Evolutionary conservation across 1,140 invertebrate genomes (phyloP), one percentile per base, ranked within the genome.

Genomic region (Globodera ellingtonae): DNA sequence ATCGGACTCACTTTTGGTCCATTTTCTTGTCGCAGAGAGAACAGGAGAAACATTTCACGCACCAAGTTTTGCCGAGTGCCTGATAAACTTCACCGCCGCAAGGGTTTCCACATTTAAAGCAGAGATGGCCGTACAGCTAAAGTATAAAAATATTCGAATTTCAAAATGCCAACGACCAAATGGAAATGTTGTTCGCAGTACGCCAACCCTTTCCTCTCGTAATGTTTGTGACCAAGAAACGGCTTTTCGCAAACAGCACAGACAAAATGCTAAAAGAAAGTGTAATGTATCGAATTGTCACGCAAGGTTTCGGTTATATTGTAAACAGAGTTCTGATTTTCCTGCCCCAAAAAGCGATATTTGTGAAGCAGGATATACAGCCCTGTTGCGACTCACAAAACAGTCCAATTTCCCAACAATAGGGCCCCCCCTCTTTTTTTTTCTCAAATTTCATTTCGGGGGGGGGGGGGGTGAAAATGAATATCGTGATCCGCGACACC

Each of bases 131-230:
- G 91, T 98, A 99, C 50, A 99, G 91, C 91, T 98, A 94, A n/a
- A 66, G 35, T 65, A 80, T 24, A 24, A 70, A 47, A 69, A 81
- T 81, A 46, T 24, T 9, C 6, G 18, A 67, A 81, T 65, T 46
- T 13, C 8, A 62, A 18, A 18, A 18, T 15, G 56, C 56, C 18
- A 15, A 18, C 13, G 50, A 83, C 81, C 84, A 85, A 80, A 78
- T 99, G 97, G 90, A 98, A 99, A 90, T 99, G 97, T 84, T 94
- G 96, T 91, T 99, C 97, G 90, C 98, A 99, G 90, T 99, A 99
- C 1, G 97, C 97, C 83, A 98, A 91, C 4, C 97, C 97, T 89
- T 98, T 98, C 90, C 97, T 97, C 91, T 99, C 98, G 90, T 98
- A 99, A 91, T 99, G 97, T 3, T 97, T 93, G 91, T 98, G 95